phyloP scores from a whole-genome alignment of 2,113 vertebrate genomes.

The Rhabdomys dilectus region DNA sequence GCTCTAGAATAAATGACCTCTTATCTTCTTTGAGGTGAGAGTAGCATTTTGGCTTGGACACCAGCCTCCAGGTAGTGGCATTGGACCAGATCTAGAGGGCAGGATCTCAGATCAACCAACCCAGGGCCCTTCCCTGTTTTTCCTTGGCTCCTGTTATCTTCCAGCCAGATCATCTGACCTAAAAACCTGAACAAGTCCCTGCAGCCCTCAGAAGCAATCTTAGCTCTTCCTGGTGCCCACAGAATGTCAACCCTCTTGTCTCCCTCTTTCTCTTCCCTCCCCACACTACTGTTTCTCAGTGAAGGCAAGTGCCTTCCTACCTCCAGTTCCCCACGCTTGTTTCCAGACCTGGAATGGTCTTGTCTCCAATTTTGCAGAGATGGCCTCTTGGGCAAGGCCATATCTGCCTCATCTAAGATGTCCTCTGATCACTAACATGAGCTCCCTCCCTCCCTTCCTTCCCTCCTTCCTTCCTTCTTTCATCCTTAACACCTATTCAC shows the following conservation, averaged over 20 bases:
- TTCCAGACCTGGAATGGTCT: not conserved
- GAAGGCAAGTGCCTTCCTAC: not conserved
- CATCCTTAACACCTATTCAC: not conserved
- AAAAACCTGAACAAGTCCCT: not conserved
- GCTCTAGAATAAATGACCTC: not conserved
- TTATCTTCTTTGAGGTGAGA: not conserved
- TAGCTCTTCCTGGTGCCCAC: not conserved
- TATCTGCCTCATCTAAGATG: not conserved
- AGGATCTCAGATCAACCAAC: not conserved
- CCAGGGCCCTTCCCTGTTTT: not conserved
- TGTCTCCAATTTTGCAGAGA: not conserved
- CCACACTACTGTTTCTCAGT: not conserved
- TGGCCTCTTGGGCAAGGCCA: not conserved
- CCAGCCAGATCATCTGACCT: not conserved
- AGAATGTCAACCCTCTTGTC: not conserved
- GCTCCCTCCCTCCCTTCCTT: not conserved
- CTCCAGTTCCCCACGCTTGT: not conserved
- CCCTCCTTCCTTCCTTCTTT: not conserved
- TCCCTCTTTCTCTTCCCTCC: slow-evolving; percentile 18
- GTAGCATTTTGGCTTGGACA: not conserved
- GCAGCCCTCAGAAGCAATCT: not conserved
- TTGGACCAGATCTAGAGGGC: not conserved
- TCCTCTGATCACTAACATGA: not conserved
- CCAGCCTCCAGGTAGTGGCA: not conserved
- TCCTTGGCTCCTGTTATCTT: not conserved